A percentile compares a stretch with the other conserved stretches of the same genome.
Evolutionary conservation across 2,797 vertebrate species (phyloP).

Genomic region (Bradypodion pumilum): DNA sequence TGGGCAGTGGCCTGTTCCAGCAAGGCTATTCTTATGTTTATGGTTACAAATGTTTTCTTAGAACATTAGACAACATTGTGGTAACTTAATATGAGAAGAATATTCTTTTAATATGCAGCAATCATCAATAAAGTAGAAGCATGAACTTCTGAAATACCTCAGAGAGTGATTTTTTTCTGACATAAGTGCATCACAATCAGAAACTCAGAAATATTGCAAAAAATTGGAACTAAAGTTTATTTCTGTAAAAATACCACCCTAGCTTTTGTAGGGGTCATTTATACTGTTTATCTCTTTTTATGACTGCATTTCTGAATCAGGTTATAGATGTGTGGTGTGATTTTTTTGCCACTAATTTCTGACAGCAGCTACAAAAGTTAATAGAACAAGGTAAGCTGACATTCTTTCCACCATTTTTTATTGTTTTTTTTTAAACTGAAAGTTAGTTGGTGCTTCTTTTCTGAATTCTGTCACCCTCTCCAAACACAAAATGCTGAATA

Average conservation of each 20-base stretch:
- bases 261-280: slow-evolving; percentile 58
- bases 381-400: slow-evolving; percentile 19
- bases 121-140: slow-evolving; percentile 2
- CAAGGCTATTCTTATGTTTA: no score
- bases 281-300: slow-evolving; percentile 57
- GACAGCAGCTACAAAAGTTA: slow-evolving; percentile 40
- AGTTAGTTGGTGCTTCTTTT: slow-evolving; percentile 35
- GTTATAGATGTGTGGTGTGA: slow-evolving; percentile 39
- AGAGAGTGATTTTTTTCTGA: slow-evolving; percentile 43
- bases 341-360: slow-evolving; percentile 44
- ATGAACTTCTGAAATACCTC: slow-evolving; percentile 44
- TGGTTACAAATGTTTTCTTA: slow-evolving; percentile 24
- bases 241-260: slow-evolving; percentile 60
- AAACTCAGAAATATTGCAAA: slow-evolving; percentile 43
- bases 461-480: slow-evolving; percentile 27
- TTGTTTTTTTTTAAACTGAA: background rate
- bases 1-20: no score
- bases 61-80: slow-evolving; percentile 12
- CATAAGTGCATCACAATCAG: background rate
- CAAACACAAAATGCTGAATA: slow-evolving; percentile 21
- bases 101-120: no score
- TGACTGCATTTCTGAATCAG: slow-evolving; percentile 38
- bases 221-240: slow-evolving; percentile 55
- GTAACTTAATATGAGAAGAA: background rate
- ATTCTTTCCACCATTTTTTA: background rate